Evolutionary conservation across 2,113 vertebrate genomes (phyloP), one percentile per base, ranked within the genome.

Genomic region (Etheostoma spectabile): DNA sequence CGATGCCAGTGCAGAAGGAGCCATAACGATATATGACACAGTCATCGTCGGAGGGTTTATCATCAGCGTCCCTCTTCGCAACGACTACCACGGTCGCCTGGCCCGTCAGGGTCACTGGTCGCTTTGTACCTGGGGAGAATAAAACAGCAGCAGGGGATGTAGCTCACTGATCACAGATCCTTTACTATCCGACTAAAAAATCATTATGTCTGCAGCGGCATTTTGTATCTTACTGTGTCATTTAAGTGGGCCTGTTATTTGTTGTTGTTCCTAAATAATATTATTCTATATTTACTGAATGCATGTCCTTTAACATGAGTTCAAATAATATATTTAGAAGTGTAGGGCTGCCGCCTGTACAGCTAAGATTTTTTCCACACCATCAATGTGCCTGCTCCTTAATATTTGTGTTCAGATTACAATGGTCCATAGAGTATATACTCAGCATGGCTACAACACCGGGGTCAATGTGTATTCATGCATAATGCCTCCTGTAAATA

Each of bases 21-120:
- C 97, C 97, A 1, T 98, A 99, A 82, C 97, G 96, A 84, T 98
- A 98, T 3, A 97, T 94, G 56, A 97, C 80, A 53, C 97, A 98
- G 77, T 93, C 91, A 3, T 91, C 90, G 10, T 93, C 84, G 0
- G 84, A 42, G 6, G 92, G 82, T 51, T 93, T 92, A 4, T 89
- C 71, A 0, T 84, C 74, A 0, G 83, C 94, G 6, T 96, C 93
- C 55, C 96, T 94, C 86, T 97, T 97, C 27, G 89, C 94, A 63
- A 96, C 88, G 0, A 90, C 57, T 60, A 89, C 61, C 77, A 94
- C 71, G 0, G 88, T 18, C 22, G 74, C 91, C 0, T 55, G 88
- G 1, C 79, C 87, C 22, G 63, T 68, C 51, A 89, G 81, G 1
- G 42, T 91, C 82, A 73, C 52, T 6, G 57, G 12, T 16, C 13